Evolutionary conservation across 2,113 vertebrate species (phyloP), one percentile per base, ranked within the genome.

Genomic region (Periophthalmus modestus): DNA sequence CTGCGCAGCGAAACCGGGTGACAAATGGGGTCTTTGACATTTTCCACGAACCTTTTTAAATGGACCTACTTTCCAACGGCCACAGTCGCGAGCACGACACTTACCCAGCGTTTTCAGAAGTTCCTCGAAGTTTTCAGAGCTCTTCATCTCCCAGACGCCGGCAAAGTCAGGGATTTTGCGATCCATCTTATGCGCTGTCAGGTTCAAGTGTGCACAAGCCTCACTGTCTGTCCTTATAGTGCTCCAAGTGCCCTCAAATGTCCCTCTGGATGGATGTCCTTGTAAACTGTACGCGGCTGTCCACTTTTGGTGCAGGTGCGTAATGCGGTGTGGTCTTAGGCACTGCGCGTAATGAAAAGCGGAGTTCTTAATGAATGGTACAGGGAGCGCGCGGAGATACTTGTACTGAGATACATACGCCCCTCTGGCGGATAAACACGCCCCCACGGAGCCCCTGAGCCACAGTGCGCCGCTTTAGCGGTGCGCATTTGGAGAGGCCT

Each of bases 51-150:
- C 21, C 1, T 65, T 67, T 62, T 66, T 36, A 50, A 13, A 43
- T 43, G 58, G 74, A 80, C 73, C 47, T 33, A 55, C 15, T 58
- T 39, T 54, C 54, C 58, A 76, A 21, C 34, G 54, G 66, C 65
- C 39, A 50, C 0, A 52, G 36, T 81, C 18, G 1, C 5, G 33
- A 82, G 80, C 18, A 1, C 5, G 24, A 83, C 81, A 85, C 95
- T 95, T 89, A 98, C 96, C 94, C 82, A 97, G 66, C 0, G 88
- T 93, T 91, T 97, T 97, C 66, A 97, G 92, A 57, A 98, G 92
- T 61, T 97, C 97, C 80, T 97, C 97, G 71, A 98, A 98, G 92
- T 97, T 96, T 78, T 96, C 95, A 2, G 95, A 97, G 68, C 92
- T 95, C 81, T 93, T 94, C 94, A 98, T 98, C 74, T 95, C 95